Evolutionary conservation across 2,888 invertebrate species (phyloP).

Genomic region (Panzeria rudis): DNA sequence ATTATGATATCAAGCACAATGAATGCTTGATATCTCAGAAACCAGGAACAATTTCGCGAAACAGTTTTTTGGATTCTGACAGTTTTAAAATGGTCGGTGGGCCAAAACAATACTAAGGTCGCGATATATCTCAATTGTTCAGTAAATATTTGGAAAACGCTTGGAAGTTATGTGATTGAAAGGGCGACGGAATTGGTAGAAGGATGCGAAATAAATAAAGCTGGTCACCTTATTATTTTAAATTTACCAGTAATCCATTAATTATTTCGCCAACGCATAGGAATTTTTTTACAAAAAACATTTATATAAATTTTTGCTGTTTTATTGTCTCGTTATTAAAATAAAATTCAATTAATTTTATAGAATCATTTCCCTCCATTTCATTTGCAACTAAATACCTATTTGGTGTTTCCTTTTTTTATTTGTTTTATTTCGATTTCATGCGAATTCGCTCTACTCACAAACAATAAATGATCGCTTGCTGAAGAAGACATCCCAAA

Average conservation of each 20-base stretch:
- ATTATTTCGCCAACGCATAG: constrained; percentile 15
- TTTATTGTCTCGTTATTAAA: constrained; percentile 19
- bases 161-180: too few species aligned
- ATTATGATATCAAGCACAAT: too few species aligned
- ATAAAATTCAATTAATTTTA: constrained; percentile 23
- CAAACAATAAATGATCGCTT: constrained; percentile 40
- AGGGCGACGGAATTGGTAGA: too few species aligned
- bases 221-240: constrained; percentile 14
- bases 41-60: too few species aligned
- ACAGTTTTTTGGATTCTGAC: too few species aligned
- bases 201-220: too few species aligned
- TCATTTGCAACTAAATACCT: constrained; percentile 36
- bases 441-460: constrained; percentile 21
- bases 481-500: constrained; percentile 60
- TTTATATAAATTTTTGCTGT: constrained; percentile 42
- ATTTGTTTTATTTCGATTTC: constrained; percentile 3
- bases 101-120: too few species aligned
- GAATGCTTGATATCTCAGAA: too few species aligned
- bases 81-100: too few species aligned
- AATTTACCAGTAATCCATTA: not conserved
- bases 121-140: too few species aligned
- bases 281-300: constrained; percentile 15
- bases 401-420: not conserved
- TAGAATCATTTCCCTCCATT: constrained; percentile 33
- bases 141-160: too few species aligned